Percentiles rank a stretch among this genome's conserved stretches.
Conservation (phyloP, 2,113 vertebrate genomes). For the human (Homo sapiens) region GRCh38 chrX:68851501-68852000, state of each 20-base stretch:
- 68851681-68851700: slow-evolving; percentile 66
- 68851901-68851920: background rate
- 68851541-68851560: slow-evolving; percentile 71
- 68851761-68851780: slow-evolving; percentile 65
- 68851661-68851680: slow-evolving; percentile 84
- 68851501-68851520: slow-evolving; percentile 71
- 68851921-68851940: background rate
- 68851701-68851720: slow-evolving; percentile 72
- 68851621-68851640: slow-evolving; percentile 85
- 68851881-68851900: background rate
- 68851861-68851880: background rate
- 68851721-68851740: slow-evolving; percentile 76
- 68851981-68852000: background rate
- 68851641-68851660: slow-evolving; percentile 87
- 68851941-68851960: background rate
- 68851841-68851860: background rate
- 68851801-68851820: background rate
- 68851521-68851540: slow-evolving; percentile 72
- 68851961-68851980: background rate
- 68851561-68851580: slow-evolving; percentile 83
- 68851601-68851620: slow-evolving; percentile 88
- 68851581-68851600: slow-evolving; percentile 88
- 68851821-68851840: background rate
- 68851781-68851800: slow-evolving; percentile 52
- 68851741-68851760: slow-evolving; percentile 56